phyloP scores from a whole-genome alignment of 2,797 vertebrate genomes.

The Rhabdomys pumilio region DNA sequence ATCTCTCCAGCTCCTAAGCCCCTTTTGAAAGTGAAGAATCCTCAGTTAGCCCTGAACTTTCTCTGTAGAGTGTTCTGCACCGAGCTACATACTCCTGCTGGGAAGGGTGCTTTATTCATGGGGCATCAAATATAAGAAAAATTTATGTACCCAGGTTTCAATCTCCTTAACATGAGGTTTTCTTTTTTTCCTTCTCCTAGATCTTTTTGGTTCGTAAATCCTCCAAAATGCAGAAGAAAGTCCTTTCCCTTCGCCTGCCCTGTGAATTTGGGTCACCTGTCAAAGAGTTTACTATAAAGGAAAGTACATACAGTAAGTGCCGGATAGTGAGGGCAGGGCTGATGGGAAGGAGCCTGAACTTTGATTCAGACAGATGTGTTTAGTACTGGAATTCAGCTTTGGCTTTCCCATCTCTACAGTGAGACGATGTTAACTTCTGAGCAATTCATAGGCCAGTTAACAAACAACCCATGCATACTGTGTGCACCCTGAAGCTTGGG shows the following conservation, averaged over 20 bases:
- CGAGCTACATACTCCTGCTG: neutral
- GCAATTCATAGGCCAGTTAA: neutral
- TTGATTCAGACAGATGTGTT: neutral
- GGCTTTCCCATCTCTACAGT: constrained; percentile 36
- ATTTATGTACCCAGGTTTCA: neutral
- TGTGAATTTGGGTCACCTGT: constrained; percentile 89
- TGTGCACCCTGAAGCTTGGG: neutral
- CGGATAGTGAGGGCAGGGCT: accelerated
- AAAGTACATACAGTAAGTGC: constrained; percentile 95
- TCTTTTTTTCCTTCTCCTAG: constrained; percentile 86
- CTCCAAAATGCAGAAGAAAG: constrained; percentile 93
- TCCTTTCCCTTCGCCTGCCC: constrained; percentile 94
- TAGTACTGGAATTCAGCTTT: neutral
- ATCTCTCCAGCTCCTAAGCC: neutral
- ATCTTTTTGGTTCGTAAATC: constrained; percentile 96
- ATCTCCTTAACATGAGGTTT: constrained; percentile 43
- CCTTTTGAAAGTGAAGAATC: neutral
- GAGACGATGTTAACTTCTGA: neutral
- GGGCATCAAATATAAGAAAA: neutral
- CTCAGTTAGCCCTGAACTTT: neutral
- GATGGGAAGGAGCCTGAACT: neutral
- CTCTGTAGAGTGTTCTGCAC: neutral
- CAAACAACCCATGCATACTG: neutral
- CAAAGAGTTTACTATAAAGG: constrained; percentile 94
- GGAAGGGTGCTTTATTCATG: neutral